A percentile compares a stretch with the other conserved stretches of the same genome.
Evolutionary conservation across 1,140 invertebrate species (phyloP).

Genomic region (Pseudachorutes palmiensis): DNA sequence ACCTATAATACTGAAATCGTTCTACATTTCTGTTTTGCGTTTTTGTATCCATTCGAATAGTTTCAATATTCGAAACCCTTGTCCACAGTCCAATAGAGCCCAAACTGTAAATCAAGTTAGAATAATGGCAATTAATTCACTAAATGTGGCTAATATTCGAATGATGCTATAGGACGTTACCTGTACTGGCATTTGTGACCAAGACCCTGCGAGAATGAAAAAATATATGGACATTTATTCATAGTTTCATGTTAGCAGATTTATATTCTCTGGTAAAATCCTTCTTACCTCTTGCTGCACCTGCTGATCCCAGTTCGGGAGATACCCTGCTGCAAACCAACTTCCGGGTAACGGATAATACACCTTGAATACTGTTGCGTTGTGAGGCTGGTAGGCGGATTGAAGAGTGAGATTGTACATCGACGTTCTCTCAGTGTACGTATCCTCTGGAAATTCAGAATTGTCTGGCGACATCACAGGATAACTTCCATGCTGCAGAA

Average conservation of each 20-base stretch:
- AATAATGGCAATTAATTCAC: no score
- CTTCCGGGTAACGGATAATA: constrained; percentile 60
- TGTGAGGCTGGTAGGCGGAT: constrained; percentile 47
- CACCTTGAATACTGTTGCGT: constrained; percentile 48
- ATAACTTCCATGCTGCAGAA: constrained; percentile 58
- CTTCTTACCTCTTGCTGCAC: constrained; percentile 50
- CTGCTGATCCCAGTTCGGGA: constrained; percentile 54
- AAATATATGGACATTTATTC: no score
- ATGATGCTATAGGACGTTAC: no score
- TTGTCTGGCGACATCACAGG: constrained; percentile 68
- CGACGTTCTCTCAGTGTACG: constrained; percentile 44
- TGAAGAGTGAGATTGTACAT: constrained; percentile 44
- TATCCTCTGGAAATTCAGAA: constrained; percentile 56
- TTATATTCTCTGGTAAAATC: no score
- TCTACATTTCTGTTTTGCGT: constrained; percentile 42
- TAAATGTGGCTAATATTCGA: no score
- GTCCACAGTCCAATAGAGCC: constrained; percentile 50
- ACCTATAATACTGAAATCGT: constrained; percentile 48
- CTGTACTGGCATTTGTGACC: constrained; percentile 47
- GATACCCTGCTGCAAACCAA: constrained; percentile 69
- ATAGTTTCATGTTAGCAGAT: no score
- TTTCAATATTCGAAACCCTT: constrained; percentile 43
- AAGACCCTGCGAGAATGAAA: constrained; percentile 37
- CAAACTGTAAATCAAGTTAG: constrained; percentile 40
- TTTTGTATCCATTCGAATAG: constrained; percentile 43